Evolutionary conservation across 2,888 invertebrate species (phyloP), one percentile per base, ranked within the genome.

Genomic region (Hydraecia micacea): DNA sequence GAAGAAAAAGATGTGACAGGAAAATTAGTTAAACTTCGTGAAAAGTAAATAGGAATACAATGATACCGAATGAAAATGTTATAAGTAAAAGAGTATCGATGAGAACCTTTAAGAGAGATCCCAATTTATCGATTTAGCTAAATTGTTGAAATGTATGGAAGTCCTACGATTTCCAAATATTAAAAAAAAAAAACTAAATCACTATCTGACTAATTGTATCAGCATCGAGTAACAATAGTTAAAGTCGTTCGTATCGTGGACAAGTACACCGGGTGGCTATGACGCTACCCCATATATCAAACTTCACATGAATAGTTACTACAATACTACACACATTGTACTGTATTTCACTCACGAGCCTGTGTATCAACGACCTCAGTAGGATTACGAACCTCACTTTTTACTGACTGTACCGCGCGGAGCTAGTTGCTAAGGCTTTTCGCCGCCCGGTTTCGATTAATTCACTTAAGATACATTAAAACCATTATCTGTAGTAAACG

Each of bases 201-300:
- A 28, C 6, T 46, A 18, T 49, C 28, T 15, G 3, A 49, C 15
- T 36, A 55, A 52, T 66, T 68, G 18, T 70, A 78, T 73, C n/a
- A 18, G 18, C 65, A 77, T 84, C 80, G 86, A 86, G 81, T 79
- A 85, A 81, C 79, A 81, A 79, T 89, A 86, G 90, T 85, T 79
- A 55, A 58, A 62, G 39, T 77, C 42, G 68, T 73, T 58, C 21
- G 32, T 73, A 85, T 69, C 63, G 78, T 73, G 87, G 81, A 87
- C 89, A 87, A 89, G 87, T 83, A 87, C 89, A 81, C 90, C 91
- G 87, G 89, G 87, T 91, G 91, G 86, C 73, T 85, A 81, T 91
- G 90, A 92, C 92, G 87, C 82, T 85, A 74, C 77, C 81, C 81
- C 89, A 89, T 91, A 92, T 89, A 92, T 92, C 92, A 92, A 89